Evolutionary conservation across 2,888 invertebrate species (phyloP), one percentile per base, ranked within the genome.

Genomic region (Corythucha ciliata): DNA sequence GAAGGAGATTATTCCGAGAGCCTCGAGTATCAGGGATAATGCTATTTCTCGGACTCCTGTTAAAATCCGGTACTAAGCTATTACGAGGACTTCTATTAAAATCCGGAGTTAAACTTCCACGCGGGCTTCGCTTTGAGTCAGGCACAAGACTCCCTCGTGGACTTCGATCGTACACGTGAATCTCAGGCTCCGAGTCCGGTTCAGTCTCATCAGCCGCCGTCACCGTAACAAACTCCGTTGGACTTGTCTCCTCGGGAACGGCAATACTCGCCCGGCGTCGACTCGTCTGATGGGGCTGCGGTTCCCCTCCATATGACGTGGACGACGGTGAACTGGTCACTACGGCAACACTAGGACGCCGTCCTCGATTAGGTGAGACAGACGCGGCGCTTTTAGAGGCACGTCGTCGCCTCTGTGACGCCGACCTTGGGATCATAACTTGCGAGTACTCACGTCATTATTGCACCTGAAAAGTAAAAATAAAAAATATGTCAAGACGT

Each of bases 391-490:
- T 78, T 53, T 80, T 72, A 8, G 81, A 79, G 52, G 80, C 77
- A 48, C 81, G 73, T 16, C 80, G 75, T 57, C 81, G 74, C 48
- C 81, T 72, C 52, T 78, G 76, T 29, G 82, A 82, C 25, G 81
- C 76, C 61, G 77, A 78, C 63, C 81, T 73, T 61, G 79, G 77
- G 60, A 82, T 67, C 81, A 82, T 82, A n/a, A n/a, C n/a, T n/a
- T n/a, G n/a, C n/a, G n/a, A n/a, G n/a, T n/a, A n/a, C n/a, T n/a
- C n/a, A n/a, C n/a, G n/a, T n/a, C n/a, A n/a, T n/a, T n/a, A n/a
- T n/a, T n/a, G n/a, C n/a, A n/a, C n/a, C n/a, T n/a, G n/a, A n/a
- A n/a, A n/a, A n/a, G n/a, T n/a, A n/a, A n/a, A n/a, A n/a, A n/a
- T n/a, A n/a, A n/a, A n/a, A n/a, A n/a, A n/a, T n/a, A n/a, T n/a